These are phyloP conservation scores for Syndactyla subalaris DNA, from an alignment of 2,797 vertebrate species.

Conservation along the genomic window DNA sequence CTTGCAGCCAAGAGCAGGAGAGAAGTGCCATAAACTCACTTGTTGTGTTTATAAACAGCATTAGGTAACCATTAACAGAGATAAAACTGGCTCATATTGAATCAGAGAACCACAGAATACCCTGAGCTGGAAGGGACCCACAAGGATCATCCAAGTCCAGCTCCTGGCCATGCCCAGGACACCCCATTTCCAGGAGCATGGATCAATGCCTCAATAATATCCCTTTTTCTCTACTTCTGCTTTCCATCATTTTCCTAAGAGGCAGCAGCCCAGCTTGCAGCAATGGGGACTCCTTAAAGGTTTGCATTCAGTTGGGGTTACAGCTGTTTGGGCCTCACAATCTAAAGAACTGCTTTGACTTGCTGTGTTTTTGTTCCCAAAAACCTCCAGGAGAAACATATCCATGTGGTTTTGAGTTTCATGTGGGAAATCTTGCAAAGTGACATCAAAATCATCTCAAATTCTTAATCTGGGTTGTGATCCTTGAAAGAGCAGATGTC, in stretches of 20 bases:
- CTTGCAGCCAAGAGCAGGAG: neutral
- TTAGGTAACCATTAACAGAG: neutral
- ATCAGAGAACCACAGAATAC: neutral
- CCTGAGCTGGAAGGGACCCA: neutral
- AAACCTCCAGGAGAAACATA: neutral
- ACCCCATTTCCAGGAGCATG: neutral
- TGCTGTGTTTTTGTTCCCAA: neutral
- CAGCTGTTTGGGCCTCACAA: accelerated
- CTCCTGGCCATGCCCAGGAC: neutral
- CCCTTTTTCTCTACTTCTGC: neutral
- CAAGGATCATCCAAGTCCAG: neutral
- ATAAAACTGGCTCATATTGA: neutral
- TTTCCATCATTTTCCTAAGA: neutral
- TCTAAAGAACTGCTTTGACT: neutral
- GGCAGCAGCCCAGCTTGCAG: neutral
- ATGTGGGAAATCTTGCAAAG: neutral
- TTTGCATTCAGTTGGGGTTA: neutral
- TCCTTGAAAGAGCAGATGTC: neutral
- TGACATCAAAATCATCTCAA: neutral
- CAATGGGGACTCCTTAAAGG: neutral
- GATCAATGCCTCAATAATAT: neutral
- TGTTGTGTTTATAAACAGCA: neutral
- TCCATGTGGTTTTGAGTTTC: neutral
- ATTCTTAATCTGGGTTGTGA: neutral
- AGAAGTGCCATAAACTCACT: neutral